Evolutionary conservation across 1,140 invertebrate genomes (phyloP).

Genomic region (Drosophila bocqueti): DNA sequence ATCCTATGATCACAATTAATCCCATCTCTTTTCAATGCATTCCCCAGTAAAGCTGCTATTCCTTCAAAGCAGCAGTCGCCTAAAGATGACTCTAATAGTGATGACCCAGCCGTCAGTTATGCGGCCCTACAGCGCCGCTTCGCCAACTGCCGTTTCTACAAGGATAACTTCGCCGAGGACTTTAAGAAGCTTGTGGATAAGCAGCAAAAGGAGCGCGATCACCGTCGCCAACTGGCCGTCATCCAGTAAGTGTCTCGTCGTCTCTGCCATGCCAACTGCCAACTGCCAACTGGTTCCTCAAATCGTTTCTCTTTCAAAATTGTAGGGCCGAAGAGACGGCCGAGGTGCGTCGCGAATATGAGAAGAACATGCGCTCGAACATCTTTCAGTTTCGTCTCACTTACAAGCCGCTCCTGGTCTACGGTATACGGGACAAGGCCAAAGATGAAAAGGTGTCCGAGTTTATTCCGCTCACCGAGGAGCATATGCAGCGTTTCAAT

Average conservation of each 20-base stretch:
- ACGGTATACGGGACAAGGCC: background rate
- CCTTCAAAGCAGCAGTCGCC: background rate
- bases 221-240: conserved; percentile 1
- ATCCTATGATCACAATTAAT: background rate
- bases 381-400: conserved; percentile 4
- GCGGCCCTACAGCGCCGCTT: conserved; percentile 36
- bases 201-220: background rate
- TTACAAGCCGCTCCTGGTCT: conserved; percentile 40
- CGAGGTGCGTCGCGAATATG: conserved; percentile 30
- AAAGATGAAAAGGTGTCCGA: background rate
- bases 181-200: conserved; percentile 16
- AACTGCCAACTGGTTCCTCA: background rate
- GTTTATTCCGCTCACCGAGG: conserved; percentile 40
- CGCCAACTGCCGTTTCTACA: conserved; percentile 26
- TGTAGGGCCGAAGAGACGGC: conserved; percentile 29
- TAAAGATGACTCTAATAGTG: background rate
- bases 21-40: background rate
- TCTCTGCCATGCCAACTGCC: background rate
- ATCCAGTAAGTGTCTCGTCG: conserved; percentile 32
- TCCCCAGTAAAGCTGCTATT: background rate
- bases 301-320: background rate
- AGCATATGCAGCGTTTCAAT: conserved; percentile 14
- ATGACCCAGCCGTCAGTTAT: background rate
- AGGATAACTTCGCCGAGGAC: conserved; percentile 15
- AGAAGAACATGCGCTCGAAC: conserved; percentile 30